Evolutionary conservation across 2,113 vertebrate species (phyloP), one percentile per base, ranked within the genome.

Genomic region (Chlamydotis undulata): DNA sequence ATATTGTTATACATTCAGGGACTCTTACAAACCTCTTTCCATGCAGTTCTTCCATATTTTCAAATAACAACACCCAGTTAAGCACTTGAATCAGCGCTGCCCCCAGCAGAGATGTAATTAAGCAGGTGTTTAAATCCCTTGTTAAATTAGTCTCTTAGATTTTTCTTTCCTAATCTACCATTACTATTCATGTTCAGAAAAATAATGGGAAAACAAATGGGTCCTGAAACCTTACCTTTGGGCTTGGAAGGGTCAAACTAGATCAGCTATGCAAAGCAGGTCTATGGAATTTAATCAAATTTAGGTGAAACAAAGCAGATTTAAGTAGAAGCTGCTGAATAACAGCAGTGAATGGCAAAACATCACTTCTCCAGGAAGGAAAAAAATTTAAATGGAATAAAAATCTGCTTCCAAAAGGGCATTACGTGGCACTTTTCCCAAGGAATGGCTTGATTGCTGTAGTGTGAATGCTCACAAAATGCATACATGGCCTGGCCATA

Each of bases 71-170:
- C 90, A 94, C 96, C 96, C 88, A 89, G 77, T 96, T 92, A 94
- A 95, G 95, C 94, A 84, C 86, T 92, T 89, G 85, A 94, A 87
- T 95, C 88, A 93, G 90, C 87, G 94, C 93, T 95, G 94, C 86
- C 93, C 92, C 96, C 93, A 96, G 93, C 90, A 94, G 79, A 94
- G 90, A 90, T 93, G 88, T 95, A 94, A 96, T 97, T 95, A 96
- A 94, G 92, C 96, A 92, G 88, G 88, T 96, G 96, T 96, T 96
- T 89, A 93, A 96, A 92, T 92, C 90, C 82, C 94, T 87, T 90
- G 83, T 90, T 94, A 92, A 90, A 96, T 95, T 93, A 93, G 61
- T 55, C 87, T 93, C 83, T 94, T 95, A 29, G 69, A 86, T 90
- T 96, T 96, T 94, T 70, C 88, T 96, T 95, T 94, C 83, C 60